Conservation (phyloP, 2,797 vertebrate species). For the Poecilia velifera region DNA sequence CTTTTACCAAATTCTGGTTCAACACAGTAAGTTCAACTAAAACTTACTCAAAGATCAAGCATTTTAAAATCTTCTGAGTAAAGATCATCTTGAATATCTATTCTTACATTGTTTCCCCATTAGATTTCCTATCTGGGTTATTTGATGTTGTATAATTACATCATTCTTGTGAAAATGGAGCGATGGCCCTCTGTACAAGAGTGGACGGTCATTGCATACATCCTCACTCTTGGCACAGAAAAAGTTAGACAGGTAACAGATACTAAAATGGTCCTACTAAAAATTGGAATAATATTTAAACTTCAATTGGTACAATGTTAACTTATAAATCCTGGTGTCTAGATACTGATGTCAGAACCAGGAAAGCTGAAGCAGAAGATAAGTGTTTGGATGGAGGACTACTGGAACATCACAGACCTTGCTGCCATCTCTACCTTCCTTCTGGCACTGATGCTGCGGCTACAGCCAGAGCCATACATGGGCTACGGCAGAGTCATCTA, state of each 20-base stretch:
- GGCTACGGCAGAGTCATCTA: slow-evolving; percentile 97
- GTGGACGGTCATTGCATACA: slow-evolving; percentile 96
- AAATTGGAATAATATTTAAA: not conserved
- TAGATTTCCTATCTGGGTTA: slow-evolving; percentile 96
- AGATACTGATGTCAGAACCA: slow-evolving; percentile 99
- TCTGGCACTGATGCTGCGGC: slow-evolving; percentile 89
- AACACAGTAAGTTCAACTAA: slow-evolving; percentile 89
- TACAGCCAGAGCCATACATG: slow-evolving; percentile 96
- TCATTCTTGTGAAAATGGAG: slow-evolving; percentile 98
- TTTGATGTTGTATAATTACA: slow-evolving; percentile 96
- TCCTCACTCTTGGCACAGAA: slow-evolving; percentile 92
- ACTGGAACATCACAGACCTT: slow-evolving; percentile 98
- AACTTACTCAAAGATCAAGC: no score
- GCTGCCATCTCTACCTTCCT: slow-evolving; percentile 93
- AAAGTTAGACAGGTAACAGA: slow-evolving; percentile 93
- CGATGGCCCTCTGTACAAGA: slow-evolving; percentile 93
- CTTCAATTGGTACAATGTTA: not conserved
- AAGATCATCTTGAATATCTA: not conserved
- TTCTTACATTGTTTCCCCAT: slow-evolving; percentile 13
- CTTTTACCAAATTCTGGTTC: slow-evolving; percentile 99
- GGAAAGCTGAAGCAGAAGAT: slow-evolving; percentile 98
- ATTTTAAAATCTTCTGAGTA: not conserved
- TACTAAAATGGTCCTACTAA: not conserved
- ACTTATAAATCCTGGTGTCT: slow-evolving; percentile 38
- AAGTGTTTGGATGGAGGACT: slow-evolving; percentile 98